Base-by-base conservation (phyloP, 1,140 invertebrate species). In the Odontomachus brunneus region DNA sequence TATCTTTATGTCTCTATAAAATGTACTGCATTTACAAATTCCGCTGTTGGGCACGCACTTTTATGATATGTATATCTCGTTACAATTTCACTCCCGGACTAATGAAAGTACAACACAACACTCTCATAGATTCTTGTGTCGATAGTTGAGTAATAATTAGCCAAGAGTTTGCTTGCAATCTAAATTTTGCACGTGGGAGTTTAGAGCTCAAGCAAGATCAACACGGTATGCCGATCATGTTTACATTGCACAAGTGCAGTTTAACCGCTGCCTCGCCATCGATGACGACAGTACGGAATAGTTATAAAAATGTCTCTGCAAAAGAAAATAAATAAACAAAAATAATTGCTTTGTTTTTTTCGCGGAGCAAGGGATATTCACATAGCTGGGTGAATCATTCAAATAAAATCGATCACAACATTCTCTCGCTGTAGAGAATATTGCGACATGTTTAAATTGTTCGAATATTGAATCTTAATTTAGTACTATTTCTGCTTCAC, bases 131-230 rank as follows among this genome's bases (percentile, higher is more conserved):
- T 86, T 87, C 84, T 86, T 87, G 76, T 24, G 22, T 29, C 78
- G 51, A 83, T 67, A 53, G 72, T 55, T 26, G 80, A 59, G 80
- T 53, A 69, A 76, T 69, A 86, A 67, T 73, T 48, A 38, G 62
- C 63, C 26, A 63, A 24, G 44, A 72, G 74, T 69, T 84, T 72
- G 82, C 75, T 29, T 57, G 66, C 86, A 87, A 88, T 84, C 74
- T 88, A 88, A 84, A 88, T 88, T 87, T 88, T 88, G 84, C 76
- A 82, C 38, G 65, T 66, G 33, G 53, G 75, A 82, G 59, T 82
- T 84, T 87, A 82, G 74, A 73, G 26, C 59, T 73, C 59, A 66
- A 53, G 59, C 75, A 88, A 88, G 83, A 88, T 88, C 85, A 88
- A 88, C 86, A 88, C 15, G 33, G 33, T 67, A 67, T 71, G 57